phyloP scores from a whole-genome alignment of 2,113 vertebrate species.

The Apteryx owenii region DNA sequence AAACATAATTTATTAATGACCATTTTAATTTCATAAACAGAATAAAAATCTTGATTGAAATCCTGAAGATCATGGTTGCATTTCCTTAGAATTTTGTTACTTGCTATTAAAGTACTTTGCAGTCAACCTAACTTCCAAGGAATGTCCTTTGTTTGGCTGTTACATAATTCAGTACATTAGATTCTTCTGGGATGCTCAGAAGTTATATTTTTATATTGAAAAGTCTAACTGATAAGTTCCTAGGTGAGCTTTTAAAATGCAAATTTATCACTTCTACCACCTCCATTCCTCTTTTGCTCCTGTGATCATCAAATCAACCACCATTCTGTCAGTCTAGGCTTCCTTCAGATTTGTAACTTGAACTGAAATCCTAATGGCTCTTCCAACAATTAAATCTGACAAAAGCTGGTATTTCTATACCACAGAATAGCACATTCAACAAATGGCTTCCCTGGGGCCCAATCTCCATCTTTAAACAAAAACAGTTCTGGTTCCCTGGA shows the following conservation, averaged over 20 bases:
- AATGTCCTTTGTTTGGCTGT: constrained; percentile 54
- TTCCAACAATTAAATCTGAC: constrained; percentile 61
- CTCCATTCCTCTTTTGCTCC: constrained; percentile 54
- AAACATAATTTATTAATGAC: not conserved
- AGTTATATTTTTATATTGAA: constrained; percentile 69
- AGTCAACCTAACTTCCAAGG: constrained; percentile 46
- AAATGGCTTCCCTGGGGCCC: constrained; percentile 56
- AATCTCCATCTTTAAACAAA: constrained; percentile 67
- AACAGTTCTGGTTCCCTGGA: constrained; percentile 57
- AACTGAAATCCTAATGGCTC: constrained; percentile 58
- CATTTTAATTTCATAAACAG: not conserved
- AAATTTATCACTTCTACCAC: constrained; percentile 62
- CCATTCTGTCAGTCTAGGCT: constrained; percentile 51
- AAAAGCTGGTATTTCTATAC: constrained; percentile 56
- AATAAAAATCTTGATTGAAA: not conserved
- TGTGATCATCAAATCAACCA: constrained; percentile 60
- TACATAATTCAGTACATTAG: constrained; percentile 67
- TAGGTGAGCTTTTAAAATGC: constrained; percentile 71
- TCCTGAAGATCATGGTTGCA: not conserved
- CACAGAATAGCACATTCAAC: constrained; percentile 39
- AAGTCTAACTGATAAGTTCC: constrained; percentile 67
- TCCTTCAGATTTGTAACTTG: constrained; percentile 61
- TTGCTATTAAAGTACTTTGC: not conserved
- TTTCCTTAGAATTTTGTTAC: not conserved
- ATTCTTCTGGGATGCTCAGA: constrained; percentile 59